These are phyloP conservation scores for Chloroclysta siterata DNA, from an alignment of 2,888 invertebrate species.

Conservation along the genomic window DNA sequence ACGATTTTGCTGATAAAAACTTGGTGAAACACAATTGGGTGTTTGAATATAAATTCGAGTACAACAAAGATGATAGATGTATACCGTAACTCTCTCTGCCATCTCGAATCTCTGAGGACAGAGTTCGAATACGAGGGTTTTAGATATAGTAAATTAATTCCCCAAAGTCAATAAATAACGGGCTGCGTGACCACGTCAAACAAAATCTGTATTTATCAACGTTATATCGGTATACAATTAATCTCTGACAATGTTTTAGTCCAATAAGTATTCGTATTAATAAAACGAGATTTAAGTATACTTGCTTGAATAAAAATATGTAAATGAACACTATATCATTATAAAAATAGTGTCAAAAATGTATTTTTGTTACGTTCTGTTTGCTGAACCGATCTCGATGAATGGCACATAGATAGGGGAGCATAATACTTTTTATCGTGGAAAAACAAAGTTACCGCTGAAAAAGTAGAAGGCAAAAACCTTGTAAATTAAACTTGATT, in stretches of 20 bases:
- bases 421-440: no score
- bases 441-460: no score
- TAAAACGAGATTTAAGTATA: background rate
- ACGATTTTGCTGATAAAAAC: constrained; percentile 20
- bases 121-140: constrained; percentile 28
- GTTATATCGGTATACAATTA: constrained; percentile 24
- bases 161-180: constrained; percentile 40
- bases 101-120: constrained; percentile 20
- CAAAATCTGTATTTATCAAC: constrained; percentile 32
- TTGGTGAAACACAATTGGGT: constrained; percentile 16
- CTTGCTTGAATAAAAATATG: no score
- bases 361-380: no score
- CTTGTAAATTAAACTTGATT: no score
- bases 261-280: constrained; percentile 2
- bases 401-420: no score
- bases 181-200: constrained; percentile 37
- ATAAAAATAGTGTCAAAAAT: no score
- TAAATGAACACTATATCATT: no score
- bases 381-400: no score
- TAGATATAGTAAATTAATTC: constrained; percentile 37
- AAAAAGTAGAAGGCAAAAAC: no score
- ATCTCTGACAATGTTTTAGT: constrained; percentile 26
- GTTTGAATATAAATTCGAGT: constrained; percentile 17
- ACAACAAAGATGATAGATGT: constrained; percentile 30
- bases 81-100: constrained; percentile 23